A percentile compares a stretch with the other conserved stretches of the same genome.
Conservation (phyloP, 2,888 invertebrate species). For the Xanthorhoe designata region DNA sequence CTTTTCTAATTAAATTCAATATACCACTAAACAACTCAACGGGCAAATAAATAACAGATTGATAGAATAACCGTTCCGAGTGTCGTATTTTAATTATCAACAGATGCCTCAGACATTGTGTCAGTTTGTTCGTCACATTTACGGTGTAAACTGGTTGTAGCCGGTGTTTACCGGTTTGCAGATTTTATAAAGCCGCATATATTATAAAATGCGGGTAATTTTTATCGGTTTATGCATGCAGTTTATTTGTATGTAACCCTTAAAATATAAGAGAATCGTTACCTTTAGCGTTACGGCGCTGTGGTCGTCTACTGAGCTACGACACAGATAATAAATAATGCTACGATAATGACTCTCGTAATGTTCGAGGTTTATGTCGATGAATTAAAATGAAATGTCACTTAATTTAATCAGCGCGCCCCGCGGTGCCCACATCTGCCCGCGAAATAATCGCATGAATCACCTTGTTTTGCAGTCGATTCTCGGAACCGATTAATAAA, state of each 20-base stretch:
- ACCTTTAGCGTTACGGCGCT: slow-evolving; percentile 54
- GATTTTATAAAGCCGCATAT: neutral
- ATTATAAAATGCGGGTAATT: neutral
- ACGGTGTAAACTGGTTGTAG: slow-evolving; percentile 12
- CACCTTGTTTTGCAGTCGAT: slow-evolving; percentile 81
- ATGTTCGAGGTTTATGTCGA: slow-evolving; percentile 73
- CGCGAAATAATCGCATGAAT: slow-evolving; percentile 74
- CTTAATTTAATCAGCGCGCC: slow-evolving; percentile 78
- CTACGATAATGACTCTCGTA: slow-evolving; percentile 71
- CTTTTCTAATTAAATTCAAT: slow-evolving; percentile 14
- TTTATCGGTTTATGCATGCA: neutral
- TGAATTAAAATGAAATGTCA: slow-evolving; percentile 81
- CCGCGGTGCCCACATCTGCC: slow-evolving; percentile 72
- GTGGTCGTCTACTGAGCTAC: slow-evolving; percentile 53
- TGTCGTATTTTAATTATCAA: slow-evolving; percentile 38
- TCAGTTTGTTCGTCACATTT: slow-evolving; percentile 49
- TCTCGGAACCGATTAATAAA: slow-evolving; percentile 80
- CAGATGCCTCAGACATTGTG: slow-evolving; percentile 60
- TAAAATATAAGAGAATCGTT: slow-evolving; percentile 9
- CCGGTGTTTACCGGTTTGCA: neutral
- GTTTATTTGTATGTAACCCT: neutral
- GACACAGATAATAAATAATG: no score
- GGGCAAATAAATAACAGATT: slow-evolving; percentile 31
- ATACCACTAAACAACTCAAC: slow-evolving; percentile 24
- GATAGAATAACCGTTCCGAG: slow-evolving; percentile 37